phyloP scores from a whole-genome alignment of 2,888 invertebrate genomes.

The Mythimna lalbum region DNA sequence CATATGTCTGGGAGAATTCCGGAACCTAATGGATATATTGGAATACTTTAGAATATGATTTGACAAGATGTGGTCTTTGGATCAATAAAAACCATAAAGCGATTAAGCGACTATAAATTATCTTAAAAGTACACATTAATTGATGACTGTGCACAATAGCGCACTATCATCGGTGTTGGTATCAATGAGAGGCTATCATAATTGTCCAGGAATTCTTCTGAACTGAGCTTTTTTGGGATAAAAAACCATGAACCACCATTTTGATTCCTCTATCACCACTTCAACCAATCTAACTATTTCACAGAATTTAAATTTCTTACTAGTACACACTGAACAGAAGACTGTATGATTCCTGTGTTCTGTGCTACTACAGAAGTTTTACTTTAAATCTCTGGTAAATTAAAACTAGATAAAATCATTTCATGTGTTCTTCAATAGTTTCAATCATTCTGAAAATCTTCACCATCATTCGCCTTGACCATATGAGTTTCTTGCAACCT shows the following conservation, averaged over 20 bases:
- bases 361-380: no score
- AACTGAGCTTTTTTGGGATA: no score
- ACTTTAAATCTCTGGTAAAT: no score
- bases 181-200: not conserved
- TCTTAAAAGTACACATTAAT: not conserved
- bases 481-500: not conserved
- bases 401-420: no score
- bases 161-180: no score
- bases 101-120: no score
- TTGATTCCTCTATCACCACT: not conserved
- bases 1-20: no score
- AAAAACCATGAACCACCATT: no score
- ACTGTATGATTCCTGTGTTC: no score
- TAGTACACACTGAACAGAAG: no score
- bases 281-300: no score
- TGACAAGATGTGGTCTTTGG: not conserved
- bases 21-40: not conserved
- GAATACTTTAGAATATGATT: not conserved
- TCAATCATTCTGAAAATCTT: not conserved
- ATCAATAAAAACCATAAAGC: not conserved
- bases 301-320: no score
- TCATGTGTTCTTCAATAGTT: not conserved
- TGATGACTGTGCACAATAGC: not conserved
- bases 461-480: not conserved
- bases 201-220: not conserved